phyloP scores from a whole-genome alignment of 2,888 invertebrate genomes.

The Chloromyia formosa region DNA sequence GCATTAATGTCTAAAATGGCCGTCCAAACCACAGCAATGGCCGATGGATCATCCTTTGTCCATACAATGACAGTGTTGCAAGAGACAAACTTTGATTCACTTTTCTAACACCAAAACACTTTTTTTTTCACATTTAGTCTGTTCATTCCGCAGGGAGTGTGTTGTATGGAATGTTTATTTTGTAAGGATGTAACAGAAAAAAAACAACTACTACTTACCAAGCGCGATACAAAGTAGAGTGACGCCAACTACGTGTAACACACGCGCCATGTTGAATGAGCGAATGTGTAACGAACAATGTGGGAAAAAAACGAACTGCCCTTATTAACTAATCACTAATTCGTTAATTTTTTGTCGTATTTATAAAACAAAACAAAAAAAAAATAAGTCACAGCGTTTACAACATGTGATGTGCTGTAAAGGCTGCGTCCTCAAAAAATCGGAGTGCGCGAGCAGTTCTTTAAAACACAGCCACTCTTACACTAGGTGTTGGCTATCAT shows the following conservation, averaged over 20 bases:
- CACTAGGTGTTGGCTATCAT: conserved; percentile 64
- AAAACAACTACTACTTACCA: conserved; percentile 57
- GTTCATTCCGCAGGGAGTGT: too few relatives aligned
- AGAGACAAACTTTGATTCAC: not conserved
- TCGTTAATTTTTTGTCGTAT: conserved; percentile 49
- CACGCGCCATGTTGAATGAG: conserved; percentile 59
- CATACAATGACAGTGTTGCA: too few relatives aligned
- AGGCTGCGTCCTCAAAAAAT: conserved; percentile 41
- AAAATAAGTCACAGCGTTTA: conserved; percentile 41
- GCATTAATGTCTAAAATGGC: too few relatives aligned
- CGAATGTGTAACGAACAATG: conserved; percentile 54
- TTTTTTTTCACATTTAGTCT: conserved; percentile 16
- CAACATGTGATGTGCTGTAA: conserved; percentile 26
- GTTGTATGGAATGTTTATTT: too few relatives aligned
- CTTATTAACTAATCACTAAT: conserved; percentile 27
- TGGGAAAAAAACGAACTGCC: conserved; percentile 40
- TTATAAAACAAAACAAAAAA: conserved; percentile 42
- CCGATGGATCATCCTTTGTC: too few relatives aligned
- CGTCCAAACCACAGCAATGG: too few relatives aligned
- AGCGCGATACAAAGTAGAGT: conserved; percentile 59
- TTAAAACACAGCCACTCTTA: conserved; percentile 64
- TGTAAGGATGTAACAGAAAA: not conserved
- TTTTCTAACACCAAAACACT: conserved; percentile 11
- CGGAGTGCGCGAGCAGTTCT: conserved; percentile 59
- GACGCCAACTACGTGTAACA: conserved; percentile 60